Base-by-base conservation (phyloP, 2,888 invertebrate genomes). In the Nemoura dubitans region DNA sequence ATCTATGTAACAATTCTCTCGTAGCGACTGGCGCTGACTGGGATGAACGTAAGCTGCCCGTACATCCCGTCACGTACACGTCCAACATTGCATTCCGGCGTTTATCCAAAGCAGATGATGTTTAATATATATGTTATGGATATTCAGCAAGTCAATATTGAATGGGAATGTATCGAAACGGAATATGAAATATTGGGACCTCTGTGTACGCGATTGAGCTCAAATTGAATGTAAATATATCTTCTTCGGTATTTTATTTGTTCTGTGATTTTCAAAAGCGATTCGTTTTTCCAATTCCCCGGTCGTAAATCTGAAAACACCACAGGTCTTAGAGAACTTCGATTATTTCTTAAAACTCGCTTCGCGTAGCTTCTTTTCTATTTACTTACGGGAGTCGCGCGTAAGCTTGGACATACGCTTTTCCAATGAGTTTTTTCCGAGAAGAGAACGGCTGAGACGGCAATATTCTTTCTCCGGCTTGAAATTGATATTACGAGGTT, bases 211-310 rank as follows among this genome's bases (percentile, higher is more conserved):
- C 59, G 59, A 59, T 59, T 59, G 59, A 59, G 59, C 59, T 21
- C 59, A 59, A 59, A 59, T 59, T 59, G 59, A 59, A 59, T 59
- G 59, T 59, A 59, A 59, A 59, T 59, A 59, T 59, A 59, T 1
- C 59, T 10, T 59, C 59, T 59, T 59, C 14, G 16, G 59, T 59
- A 59, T 59, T 59, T 59, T 59, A 59, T 59, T 59, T 59, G 59
- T 59, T 59, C 59, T 59, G 59, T 59, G 59, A 59, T 59, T 59
- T 59, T 21, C 16, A 59, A 59, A 59, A 59, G 59, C 59, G 59
- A 59, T 59, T 59, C 59, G 59, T 21, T 59, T 21, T 59, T 21
- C 59, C 59, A 59, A 59, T 59, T 59, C 59, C 59, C 59, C 59
- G 21, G 59, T 21, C 59, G 59, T 59, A 59, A 36, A 59, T 59